These are phyloP conservation scores for Papilio glaucus DNA, from an alignment of 1,140 invertebrate genomes.

Conservation along the genomic window DNA sequence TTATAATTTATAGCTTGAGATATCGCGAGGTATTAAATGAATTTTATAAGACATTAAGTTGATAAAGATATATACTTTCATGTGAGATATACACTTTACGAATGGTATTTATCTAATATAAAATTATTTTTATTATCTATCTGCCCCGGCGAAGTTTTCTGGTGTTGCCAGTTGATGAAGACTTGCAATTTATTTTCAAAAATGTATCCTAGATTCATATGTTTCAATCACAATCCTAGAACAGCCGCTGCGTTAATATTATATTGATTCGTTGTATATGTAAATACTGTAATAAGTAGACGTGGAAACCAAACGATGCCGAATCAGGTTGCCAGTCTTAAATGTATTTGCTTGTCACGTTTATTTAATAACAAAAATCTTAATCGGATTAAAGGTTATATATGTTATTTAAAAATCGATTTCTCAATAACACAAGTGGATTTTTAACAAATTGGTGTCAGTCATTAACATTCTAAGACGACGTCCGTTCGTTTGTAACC, in stretches of 20 bases:
- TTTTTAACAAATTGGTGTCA: conserved; percentile 30
- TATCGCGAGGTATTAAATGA: background rate
- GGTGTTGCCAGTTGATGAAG: background rate
- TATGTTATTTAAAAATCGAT: conserved; percentile 34
- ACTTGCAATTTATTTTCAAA: background rate
- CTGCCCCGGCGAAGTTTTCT: background rate
- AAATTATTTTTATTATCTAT: background rate
- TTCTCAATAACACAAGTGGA: conserved; percentile 1
- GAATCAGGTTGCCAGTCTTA: background rate
- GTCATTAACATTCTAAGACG: conserved; percentile 26
- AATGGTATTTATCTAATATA: too few relatives aligned
- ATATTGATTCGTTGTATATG: background rate
- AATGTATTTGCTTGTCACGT: conserved; percentile 31
- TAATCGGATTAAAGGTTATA: conserved; percentile 29
- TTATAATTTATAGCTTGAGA: background rate
- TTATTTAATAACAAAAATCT: conserved; percentile 29
- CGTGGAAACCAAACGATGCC: background rate
- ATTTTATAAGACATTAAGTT: background rate
- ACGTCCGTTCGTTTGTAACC: conserved; percentile 20
- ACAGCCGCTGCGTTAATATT: background rate
- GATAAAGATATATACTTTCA: background rate
- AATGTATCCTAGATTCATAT: too few relatives aligned
- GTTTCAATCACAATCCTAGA: background rate
- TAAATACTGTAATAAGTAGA: background rate
- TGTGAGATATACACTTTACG: too few relatives aligned